Evolutionary conservation across 2,888 invertebrate species (phyloP).

Genomic region (Gerosis bhagava): DNA sequence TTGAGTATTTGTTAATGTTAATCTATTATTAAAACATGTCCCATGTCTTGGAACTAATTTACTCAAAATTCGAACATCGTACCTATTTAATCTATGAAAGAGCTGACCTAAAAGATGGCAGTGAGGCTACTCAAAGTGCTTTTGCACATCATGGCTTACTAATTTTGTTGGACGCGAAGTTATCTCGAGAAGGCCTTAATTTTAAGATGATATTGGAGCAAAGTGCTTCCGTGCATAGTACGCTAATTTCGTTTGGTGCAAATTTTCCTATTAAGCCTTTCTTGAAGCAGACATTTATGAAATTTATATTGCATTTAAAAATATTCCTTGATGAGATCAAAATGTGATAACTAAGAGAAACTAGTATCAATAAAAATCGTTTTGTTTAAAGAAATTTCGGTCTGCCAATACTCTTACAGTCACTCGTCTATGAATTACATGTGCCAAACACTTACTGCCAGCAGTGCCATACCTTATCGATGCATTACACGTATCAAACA

Average conservation of each 20-base stretch:
- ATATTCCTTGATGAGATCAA: conserved; percentile 3
- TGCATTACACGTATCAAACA: no score
- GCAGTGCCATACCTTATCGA: no score
- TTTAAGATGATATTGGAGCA: conserved; percentile 26
- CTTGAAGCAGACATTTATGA: conserved; percentile 19
- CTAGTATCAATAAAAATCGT: no score
- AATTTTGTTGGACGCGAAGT: conserved; percentile 24
- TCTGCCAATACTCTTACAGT: no score
- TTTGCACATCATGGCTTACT: conserved; percentile 21
- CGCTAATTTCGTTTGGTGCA: conserved; percentile 21
- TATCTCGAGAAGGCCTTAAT: conserved; percentile 24
- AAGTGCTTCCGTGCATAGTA: conserved; percentile 24
- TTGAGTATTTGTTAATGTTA: no score
- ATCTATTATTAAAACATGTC: conserved; percentile 3
- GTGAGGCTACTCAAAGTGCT: conserved; percentile 12
- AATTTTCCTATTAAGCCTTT: conserved; percentile 23
- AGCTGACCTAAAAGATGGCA: conserved; percentile 18
- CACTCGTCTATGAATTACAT: no score
- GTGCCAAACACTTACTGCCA: no score
- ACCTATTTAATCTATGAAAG: conserved; percentile 16
- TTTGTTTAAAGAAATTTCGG: no score
- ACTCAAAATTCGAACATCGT: conserved; percentile 1
- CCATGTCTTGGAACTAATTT: conserved; percentile 19
- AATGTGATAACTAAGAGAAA: no score
- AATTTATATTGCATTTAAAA: conserved; percentile 13